Evolutionary conservation across 1,140 invertebrate species (phyloP).

Genomic region (Drusus annulatus): DNA sequence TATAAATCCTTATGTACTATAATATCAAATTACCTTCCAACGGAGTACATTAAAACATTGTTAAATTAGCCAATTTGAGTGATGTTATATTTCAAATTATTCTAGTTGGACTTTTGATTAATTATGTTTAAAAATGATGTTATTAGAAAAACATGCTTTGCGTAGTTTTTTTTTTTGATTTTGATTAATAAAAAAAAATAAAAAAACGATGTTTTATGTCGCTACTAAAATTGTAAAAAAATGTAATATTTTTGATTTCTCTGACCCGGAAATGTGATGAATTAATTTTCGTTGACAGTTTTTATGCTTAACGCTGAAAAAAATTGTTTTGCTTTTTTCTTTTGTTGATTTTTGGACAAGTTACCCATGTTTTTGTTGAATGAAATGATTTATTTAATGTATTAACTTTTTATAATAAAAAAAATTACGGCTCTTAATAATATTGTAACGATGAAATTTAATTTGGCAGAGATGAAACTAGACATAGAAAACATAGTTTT

Average conservation of each 20-base stretch:
- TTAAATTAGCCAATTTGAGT: no score
- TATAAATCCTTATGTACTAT: no score
- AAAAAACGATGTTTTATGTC: background rate
- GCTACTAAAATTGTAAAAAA: background rate
- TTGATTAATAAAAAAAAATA: background rate
- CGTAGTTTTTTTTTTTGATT: background rate
- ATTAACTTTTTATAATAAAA: background rate
- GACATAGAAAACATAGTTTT: no score
- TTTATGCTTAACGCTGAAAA: no score
- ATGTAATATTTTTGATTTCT: background rate
- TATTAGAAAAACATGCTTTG: background rate
- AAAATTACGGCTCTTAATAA: background rate
- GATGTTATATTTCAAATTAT: no score
- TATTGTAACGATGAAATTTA: background rate
- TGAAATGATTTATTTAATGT: background rate
- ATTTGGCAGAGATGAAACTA: background rate
- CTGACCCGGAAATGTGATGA: background rate
- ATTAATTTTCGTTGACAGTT: no score
- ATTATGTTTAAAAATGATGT: background rate
- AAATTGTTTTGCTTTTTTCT: background rate
- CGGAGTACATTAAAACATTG: no score
- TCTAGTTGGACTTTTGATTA: no score
- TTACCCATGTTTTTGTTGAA: conserved; percentile 12
- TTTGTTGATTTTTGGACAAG: background rate
- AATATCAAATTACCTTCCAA: no score